Evolutionary conservation across 2,888 invertebrate species (phyloP).

Genomic region (Antitype chi): DNA sequence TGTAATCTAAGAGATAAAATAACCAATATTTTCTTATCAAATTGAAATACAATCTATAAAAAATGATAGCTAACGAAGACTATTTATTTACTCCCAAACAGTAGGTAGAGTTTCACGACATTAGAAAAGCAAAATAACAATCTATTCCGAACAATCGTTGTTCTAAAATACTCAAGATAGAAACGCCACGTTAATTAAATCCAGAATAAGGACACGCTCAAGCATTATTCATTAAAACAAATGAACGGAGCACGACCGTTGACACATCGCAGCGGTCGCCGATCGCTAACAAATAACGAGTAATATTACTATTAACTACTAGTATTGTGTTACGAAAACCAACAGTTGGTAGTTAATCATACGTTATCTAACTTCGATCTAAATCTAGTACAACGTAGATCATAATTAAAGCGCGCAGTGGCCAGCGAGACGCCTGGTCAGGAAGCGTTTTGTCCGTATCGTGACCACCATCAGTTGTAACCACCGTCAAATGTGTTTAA

Average conservation of each 20-base stretch:
- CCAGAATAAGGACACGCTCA: slow-evolving; percentile 27
- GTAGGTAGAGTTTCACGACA: not conserved
- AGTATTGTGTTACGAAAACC: slow-evolving; percentile 73
- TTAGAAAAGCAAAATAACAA: not conserved
- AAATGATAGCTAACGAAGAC: not conserved
- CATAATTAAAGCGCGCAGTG: slow-evolving; percentile 86
- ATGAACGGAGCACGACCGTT: slow-evolving; percentile 49
- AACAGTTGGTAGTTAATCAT: slow-evolving; percentile 82
- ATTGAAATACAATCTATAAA: slow-evolving; percentile 23
- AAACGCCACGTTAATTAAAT: slow-evolving; percentile 55
- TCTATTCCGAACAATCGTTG: slow-evolving; percentile 20
- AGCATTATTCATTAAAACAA: slow-evolving; percentile 61
- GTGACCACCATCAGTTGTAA: slow-evolving; percentile 74
- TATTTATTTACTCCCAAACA: slow-evolving; percentile 5
- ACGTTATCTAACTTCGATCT: slow-evolving; percentile 84
- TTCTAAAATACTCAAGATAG: slow-evolving; percentile 21
- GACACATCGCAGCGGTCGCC: slow-evolving; percentile 57
- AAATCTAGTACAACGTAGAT: slow-evolving; percentile 80
- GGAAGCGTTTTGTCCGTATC: slow-evolving; percentile 88
- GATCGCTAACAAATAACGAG: slow-evolving; percentile 66
- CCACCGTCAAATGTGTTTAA: slow-evolving; percentile 73
- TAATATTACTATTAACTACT: slow-evolving; percentile 60
- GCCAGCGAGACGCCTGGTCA: slow-evolving; percentile 80
- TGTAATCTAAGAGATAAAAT: slow-evolving; percentile 21
- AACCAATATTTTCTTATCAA: slow-evolving; percentile 20